These are phyloP conservation scores for Oophaga pumilio DNA, from an alignment of 2,113 vertebrate genomes.

Conservation along the genomic window DNA sequence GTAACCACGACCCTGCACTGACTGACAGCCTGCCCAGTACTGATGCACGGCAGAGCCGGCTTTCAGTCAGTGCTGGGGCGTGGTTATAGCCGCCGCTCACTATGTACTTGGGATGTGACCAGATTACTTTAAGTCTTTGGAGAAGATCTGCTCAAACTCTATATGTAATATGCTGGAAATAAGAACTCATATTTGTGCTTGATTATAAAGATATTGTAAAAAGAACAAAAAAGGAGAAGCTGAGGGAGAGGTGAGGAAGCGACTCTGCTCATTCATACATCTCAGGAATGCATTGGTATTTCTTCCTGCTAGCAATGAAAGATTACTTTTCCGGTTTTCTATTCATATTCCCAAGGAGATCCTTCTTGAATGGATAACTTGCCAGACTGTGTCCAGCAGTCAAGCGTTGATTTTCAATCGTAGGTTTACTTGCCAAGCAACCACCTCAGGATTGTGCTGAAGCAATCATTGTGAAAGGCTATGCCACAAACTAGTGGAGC, in stretches of 20 bases:
- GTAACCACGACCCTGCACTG: no score
- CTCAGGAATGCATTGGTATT: constrained; percentile 42
- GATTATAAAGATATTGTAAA: not conserved
- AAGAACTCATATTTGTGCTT: constrained; percentile 33
- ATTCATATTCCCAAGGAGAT: constrained; percentile 43
- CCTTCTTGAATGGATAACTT: constrained; percentile 26
- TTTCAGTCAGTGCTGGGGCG: no score
- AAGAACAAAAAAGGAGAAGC: not conserved
- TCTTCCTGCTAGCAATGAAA: constrained; percentile 43
- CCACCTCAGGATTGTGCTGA: constrained; percentile 50
- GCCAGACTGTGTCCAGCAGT: constrained; percentile 29
- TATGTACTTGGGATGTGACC: no score
- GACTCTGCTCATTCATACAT: constrained; percentile 35
- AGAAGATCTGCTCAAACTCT: not conserved
- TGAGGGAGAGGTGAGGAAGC: not conserved
- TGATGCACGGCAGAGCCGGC: no score
- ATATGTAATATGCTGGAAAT: constrained; percentile 6
- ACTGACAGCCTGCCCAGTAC: no score
- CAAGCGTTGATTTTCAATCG: constrained; percentile 26
- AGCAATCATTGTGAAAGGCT: constrained; percentile 25
- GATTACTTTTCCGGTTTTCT: constrained; percentile 34
- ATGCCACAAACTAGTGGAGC: constrained; percentile 14
- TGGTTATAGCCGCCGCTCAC: no score
- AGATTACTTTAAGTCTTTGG: not conserved
- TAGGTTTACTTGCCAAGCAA: constrained; percentile 39